These are phyloP conservation scores for Drosophila kohkoa DNA, from an alignment of 1,140 invertebrate species.

Conservation along the genomic window DNA sequence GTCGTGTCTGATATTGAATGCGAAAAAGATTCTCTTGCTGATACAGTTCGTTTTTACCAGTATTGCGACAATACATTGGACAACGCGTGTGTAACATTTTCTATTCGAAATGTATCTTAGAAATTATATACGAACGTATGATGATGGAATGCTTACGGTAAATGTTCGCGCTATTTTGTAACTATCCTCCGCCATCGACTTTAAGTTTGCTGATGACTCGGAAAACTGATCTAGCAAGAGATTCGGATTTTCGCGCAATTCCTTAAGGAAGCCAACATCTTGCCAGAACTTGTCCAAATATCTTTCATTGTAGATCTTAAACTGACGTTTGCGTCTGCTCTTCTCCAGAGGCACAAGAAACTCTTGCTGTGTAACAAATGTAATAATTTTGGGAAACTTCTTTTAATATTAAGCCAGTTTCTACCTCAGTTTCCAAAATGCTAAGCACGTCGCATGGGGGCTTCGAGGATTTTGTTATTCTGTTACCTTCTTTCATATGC, in stretches of 20 bases:
- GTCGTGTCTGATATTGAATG: conserved; percentile 74
- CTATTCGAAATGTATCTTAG: conserved; percentile 30
- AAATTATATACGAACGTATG: too few relatives aligned
- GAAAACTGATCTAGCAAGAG: conserved; percentile 42
- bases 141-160: conserved; percentile 36
- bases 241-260: conserved; percentile 53
- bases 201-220: conserved; percentile 41
- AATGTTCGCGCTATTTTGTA: conserved; percentile 52
- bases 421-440: conserved; percentile 63
- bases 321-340: conserved; percentile 54
- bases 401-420: neutral
- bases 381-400: neutral
- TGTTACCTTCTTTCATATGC: neutral
- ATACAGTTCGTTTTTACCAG: conserved; percentile 33
- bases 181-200: conserved; percentile 33
- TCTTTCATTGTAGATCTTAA: conserved; percentile 68
- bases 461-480: conserved; percentile 18
- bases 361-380: conserved; percentile 37
- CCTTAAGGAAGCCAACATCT: conserved; percentile 67
- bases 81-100: conserved; percentile 80
- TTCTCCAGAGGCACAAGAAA: conserved; percentile 65
- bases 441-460: conserved; percentile 74
- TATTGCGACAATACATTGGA: conserved; percentile 59
- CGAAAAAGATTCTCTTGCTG: conserved; percentile 61
- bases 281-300: conserved; percentile 67